Conservation (phyloP, 2,113 vertebrate genomes). For the Crocuta crocuta region DNA sequence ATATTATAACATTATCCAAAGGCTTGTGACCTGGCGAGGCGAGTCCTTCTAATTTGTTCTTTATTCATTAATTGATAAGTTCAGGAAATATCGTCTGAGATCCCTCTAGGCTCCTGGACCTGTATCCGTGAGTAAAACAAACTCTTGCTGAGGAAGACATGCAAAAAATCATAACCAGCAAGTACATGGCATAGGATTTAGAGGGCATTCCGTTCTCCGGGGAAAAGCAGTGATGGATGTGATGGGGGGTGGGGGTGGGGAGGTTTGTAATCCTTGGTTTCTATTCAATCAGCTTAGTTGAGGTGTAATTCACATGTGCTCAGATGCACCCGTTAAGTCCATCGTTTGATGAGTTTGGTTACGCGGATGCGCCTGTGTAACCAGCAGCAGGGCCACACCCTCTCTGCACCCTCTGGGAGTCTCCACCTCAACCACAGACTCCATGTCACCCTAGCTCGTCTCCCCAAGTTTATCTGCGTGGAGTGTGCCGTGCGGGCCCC, state of each 20-base stretch:
- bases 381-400: accelerated
- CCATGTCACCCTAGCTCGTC: not conserved
- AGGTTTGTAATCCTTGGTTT: not conserved
- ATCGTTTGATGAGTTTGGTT: too few relatives aligned
- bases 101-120: not conserved
- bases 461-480: not conserved
- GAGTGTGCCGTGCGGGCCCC: accelerated
- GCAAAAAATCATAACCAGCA: not conserved
- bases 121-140: not conserved
- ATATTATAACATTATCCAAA: too few relatives aligned
- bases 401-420: not conserved
- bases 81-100: not conserved
- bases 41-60: not conserved
- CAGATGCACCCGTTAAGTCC: not conserved
- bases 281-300: too few relatives aligned
- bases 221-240: too few relatives aligned
- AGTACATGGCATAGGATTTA: accelerated
- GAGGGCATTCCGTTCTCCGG: accelerated
- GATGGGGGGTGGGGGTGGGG: not conserved
- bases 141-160: not conserved
- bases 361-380: not conserved
- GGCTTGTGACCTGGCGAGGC: not conserved
- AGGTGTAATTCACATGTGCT: not conserved
- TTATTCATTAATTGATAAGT: not conserved
- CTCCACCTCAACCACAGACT: not conserved